phyloP scores from a whole-genome alignment of 2,888 invertebrate genomes.

The Caenorhabditis wallacei region DNA sequence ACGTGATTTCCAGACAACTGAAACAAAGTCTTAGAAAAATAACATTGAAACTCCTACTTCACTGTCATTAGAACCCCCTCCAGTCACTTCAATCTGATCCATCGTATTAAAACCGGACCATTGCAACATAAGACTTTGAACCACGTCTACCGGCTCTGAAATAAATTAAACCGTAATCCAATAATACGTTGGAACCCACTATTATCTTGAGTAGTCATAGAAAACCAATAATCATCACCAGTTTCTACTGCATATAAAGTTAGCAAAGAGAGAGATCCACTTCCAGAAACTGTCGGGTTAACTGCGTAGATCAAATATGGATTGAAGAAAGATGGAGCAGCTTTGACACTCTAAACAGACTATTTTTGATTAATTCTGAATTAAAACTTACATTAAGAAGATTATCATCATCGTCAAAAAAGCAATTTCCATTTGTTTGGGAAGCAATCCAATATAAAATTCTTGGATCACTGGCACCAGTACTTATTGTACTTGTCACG shows the following conservation, averaged over 20 bases:
- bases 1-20: too few species aligned
- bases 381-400: background rate
- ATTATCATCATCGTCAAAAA: background rate
- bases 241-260: background rate
- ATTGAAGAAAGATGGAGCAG: background rate
- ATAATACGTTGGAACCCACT: too few species aligned
- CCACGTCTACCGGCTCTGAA: too few species aligned
- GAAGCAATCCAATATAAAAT: background rate
- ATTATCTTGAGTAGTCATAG: background rate
- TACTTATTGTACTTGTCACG: too few species aligned
- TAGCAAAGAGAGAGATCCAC: background rate
- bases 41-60: too few species aligned
- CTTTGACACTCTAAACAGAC: background rate
- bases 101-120: too few species aligned
- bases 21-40: too few species aligned
- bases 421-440: background rate
- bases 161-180: too few species aligned
- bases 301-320: background rate
- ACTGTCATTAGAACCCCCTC: too few species aligned
- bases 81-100: too few species aligned
- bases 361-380: background rate
- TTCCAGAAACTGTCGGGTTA: background rate
- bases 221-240: background rate
- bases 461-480: background rate
- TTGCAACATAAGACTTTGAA: too few species aligned